Evolutionary conservation across 2,888 invertebrate species (phyloP).

Genomic region (Zygothrica quintamaculata): DNA sequence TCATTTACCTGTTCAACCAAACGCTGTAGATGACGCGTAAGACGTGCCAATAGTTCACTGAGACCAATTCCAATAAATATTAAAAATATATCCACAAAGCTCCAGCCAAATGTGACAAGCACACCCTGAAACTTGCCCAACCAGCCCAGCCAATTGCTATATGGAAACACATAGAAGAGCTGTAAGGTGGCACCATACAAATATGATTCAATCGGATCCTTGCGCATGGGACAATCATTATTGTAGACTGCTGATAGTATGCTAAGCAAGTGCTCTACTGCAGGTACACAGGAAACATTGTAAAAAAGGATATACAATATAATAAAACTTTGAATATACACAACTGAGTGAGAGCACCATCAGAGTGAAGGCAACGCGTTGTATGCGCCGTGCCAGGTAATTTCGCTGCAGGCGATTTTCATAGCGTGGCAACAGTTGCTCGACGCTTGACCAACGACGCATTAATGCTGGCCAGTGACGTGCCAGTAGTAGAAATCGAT

Average conservation of each 20-base stretch:
- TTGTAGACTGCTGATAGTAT: constrained; percentile 79
- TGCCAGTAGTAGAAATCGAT: constrained; percentile 84
- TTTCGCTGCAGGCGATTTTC: constrained; percentile 56
- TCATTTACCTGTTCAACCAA: constrained; percentile 33
- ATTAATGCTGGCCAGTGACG: constrained; percentile 80
- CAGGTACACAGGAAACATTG: neutral
- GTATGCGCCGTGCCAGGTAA: constrained; percentile 64
- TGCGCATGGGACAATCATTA: constrained; percentile 74
- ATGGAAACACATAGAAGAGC: constrained; percentile 75
- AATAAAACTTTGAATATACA: constrained; percentile 10
- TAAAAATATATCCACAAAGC: constrained; percentile 89
- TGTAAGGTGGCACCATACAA: constrained; percentile 64
- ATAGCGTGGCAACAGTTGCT: constrained; percentile 66
- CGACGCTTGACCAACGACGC: constrained; percentile 80
- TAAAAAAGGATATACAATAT: neutral
- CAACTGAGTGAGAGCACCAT: constrained; percentile 78
- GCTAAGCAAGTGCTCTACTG: constrained; percentile 83
- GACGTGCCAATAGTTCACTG: constrained; percentile 87
- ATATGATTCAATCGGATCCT: constrained; percentile 80
- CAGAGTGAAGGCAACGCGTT: constrained; percentile 65
- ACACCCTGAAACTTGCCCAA: constrained; percentile 85
- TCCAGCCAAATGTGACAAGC: constrained; percentile 89
- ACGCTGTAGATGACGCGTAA: constrained; percentile 85
- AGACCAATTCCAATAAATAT: constrained; percentile 89
- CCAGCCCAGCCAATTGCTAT: constrained; percentile 77